phyloP scores from a whole-genome alignment of 2,113 vertebrate genomes.

The Eurystomus gularis region DNA sequence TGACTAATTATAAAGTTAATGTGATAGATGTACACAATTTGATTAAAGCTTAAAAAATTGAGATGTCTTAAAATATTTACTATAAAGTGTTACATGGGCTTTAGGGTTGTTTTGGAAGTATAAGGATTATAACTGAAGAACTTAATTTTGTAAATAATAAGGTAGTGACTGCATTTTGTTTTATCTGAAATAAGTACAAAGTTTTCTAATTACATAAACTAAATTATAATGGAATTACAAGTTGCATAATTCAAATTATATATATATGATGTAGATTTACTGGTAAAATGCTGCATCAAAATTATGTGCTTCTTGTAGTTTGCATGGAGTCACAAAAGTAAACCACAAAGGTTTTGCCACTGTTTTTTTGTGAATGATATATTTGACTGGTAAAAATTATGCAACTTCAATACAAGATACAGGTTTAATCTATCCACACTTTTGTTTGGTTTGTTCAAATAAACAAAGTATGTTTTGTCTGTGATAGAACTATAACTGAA shows the following conservation, averaged over 20 bases:
- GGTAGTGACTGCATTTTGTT: neutral
- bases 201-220: slow-evolving; percentile 13
- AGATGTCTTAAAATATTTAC: neutral
- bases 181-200: neutral
- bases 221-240: slow-evolving; percentile 23
- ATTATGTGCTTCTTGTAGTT: neutral
- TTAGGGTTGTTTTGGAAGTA: neutral
- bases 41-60: neutral
- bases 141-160: neutral
- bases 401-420: neutral
- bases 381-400: neutral
- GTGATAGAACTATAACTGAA: neutral
- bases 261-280: slow-evolving; percentile 6
- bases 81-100: neutral
- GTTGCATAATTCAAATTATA: slow-evolving; percentile 15
- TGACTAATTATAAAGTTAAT: slow-evolving; percentile 3
- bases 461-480: neutral
- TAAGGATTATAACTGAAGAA: neutral
- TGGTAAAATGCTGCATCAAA: neutral
- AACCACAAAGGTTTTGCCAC: neutral
- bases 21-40: neutral
- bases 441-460: neutral
- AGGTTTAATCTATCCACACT: neutral
- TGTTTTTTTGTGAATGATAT: neutral
- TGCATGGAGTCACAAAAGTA: neutral